Evolutionary conservation across 2,113 vertebrate genomes (phyloP).

Genomic region (Eonycteris spelaea): DNA sequence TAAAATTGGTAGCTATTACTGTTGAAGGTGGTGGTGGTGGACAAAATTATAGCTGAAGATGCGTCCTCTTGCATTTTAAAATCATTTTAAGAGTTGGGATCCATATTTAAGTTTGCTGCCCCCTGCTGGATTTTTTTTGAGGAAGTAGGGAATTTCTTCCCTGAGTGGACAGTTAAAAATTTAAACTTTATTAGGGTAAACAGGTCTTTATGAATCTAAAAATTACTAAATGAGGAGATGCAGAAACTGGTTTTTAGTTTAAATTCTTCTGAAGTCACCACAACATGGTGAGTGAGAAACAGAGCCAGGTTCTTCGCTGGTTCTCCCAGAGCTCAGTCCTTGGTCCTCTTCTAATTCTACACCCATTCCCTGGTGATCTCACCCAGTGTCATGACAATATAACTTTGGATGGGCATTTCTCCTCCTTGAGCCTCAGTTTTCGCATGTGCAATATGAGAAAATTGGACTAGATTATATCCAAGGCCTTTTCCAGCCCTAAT

Average conservation of each 20-base stretch:
- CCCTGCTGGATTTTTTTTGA: neutral
- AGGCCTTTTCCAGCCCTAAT: neutral
- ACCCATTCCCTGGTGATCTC: neutral
- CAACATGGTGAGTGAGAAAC: neutral
- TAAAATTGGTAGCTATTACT: neutral
- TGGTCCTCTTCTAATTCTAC: neutral
- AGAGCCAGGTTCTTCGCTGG: neutral
- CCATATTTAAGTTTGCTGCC: slow-evolving; percentile 20
- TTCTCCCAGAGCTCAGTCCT: neutral
- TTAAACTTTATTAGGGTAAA: slow-evolving; percentile 8
- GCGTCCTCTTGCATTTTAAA: neutral
- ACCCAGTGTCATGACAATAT: neutral
- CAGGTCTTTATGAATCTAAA: slow-evolving; percentile 6
- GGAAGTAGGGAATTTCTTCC: neutral
- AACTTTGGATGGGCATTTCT: neutral
- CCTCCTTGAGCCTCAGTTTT: neutral
- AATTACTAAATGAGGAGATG: neutral
- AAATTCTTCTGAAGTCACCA: neutral
- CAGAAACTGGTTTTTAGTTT: neutral
- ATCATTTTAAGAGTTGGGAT: neutral
- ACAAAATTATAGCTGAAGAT: neutral
- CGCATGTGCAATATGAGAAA: neutral
- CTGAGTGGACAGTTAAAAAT: neutral
- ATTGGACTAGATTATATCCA: neutral
- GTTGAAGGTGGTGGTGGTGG: neutral